phyloP scores from a whole-genome alignment of 2,113 vertebrate genomes.

The Motacilla alba region DNA sequence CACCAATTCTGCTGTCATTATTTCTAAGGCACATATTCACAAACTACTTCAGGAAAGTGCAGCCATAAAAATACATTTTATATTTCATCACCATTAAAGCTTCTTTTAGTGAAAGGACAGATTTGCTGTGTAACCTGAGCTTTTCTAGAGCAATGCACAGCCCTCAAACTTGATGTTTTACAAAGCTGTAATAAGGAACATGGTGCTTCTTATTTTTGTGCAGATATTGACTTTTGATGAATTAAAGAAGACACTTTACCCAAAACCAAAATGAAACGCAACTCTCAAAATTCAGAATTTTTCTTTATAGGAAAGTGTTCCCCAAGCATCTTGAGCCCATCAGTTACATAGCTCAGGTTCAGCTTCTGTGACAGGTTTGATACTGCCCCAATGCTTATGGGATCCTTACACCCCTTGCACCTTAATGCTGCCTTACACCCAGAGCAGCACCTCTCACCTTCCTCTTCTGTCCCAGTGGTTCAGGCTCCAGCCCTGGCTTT shows the following conservation, averaged over 20 bases:
- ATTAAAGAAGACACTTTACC: background rate
- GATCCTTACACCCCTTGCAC: background rate
- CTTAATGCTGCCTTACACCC: background rate
- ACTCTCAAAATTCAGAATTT: background rate
- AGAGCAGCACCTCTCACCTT: background rate
- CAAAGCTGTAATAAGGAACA: background rate
- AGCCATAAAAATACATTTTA: background rate
- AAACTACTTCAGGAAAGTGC: background rate
- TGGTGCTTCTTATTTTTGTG: background rate
- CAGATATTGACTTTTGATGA: background rate
- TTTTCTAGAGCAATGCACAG: background rate
- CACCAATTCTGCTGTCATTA: background rate
- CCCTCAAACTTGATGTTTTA: background rate
- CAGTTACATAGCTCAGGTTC: background rate
- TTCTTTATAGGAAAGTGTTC: background rate
- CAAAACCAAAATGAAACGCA: background rate
- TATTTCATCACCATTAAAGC: background rate
- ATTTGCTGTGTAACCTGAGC: background rate
- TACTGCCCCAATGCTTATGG: background rate
- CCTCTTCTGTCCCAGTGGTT: background rate
- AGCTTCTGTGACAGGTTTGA: background rate
- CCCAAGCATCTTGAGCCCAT: background rate
- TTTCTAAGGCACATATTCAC: background rate
- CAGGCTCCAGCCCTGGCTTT: background rate
- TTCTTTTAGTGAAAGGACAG: background rate